Percentiles rank a stretch among this genome's conserved stretches.
Evolutionary conservation across 64 coral and sea anemone genomes (phyloP).

Genomic region (Stichodactyla mertensii): DNA sequence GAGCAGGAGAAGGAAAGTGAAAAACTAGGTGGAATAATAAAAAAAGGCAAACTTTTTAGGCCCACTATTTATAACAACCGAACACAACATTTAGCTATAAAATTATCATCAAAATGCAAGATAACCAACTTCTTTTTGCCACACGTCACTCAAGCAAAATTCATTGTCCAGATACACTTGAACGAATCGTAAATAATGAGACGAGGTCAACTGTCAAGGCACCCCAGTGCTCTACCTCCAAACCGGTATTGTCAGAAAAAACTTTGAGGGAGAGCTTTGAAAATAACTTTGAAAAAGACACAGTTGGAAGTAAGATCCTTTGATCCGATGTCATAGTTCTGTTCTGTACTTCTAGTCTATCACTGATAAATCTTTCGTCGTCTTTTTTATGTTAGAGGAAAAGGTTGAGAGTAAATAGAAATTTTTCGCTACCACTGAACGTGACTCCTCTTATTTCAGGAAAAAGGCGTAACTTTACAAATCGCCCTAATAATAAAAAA

Average conservation of each 20-base stretch:
- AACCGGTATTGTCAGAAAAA: conserved; percentile 8
- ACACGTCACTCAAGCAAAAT: conserved; percentile 11
- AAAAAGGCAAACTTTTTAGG: too few species aligned
- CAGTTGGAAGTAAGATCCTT: background rate
- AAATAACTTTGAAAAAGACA: background rate
- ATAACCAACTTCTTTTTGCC: background rate
- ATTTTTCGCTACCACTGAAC: background rate
- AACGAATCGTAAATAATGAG: background rate
- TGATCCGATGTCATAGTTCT: background rate
- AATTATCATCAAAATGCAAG: background rate
- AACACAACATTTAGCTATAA: background rate
- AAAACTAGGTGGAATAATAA: too few species aligned
- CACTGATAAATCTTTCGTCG: background rate
- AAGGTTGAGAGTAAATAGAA: background rate
- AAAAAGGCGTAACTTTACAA: background rate
- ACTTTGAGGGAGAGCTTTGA: conserved; percentile 28
- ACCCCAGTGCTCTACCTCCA: background rate
- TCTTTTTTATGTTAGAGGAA: background rate
- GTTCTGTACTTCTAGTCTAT: background rate
- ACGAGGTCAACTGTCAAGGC: conserved; percentile 3
- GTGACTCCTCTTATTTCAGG: background rate
- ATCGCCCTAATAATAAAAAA: background rate
- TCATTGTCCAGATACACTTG: conserved; percentile 14
- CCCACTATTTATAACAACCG: too few species aligned
- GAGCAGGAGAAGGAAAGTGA: too few species aligned